Evolutionary conservation across 2,888 invertebrate genomes (phyloP).

Genomic region (Kryphioiulus occultus): DNA sequence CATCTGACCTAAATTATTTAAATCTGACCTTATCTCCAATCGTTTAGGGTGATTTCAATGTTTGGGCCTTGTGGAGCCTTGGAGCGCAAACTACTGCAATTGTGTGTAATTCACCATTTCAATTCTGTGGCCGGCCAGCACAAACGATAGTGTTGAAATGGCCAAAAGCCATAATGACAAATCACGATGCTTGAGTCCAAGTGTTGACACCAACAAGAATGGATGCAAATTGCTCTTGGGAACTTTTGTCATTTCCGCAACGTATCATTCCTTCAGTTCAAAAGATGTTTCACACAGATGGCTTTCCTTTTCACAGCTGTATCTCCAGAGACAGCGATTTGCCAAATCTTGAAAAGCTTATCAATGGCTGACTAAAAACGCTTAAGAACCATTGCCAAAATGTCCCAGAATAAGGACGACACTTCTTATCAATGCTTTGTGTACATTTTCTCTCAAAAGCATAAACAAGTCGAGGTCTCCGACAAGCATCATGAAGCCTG

Average conservation of each 20-base stretch:
- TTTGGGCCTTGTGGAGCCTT: not conserved
- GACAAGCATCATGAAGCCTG: too few relatives aligned
- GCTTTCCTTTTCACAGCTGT: not conserved
- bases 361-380: not conserved
- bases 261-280: not conserved
- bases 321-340: not conserved
- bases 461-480: not conserved
- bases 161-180: not conserved
- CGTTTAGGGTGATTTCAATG: not conserved
- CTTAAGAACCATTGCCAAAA: not conserved
- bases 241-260: not conserved
- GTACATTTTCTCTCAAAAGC: not conserved
- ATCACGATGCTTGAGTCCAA: not conserved
- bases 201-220: not conserved
- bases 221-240: conserved; percentile 5
- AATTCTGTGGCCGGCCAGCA: not conserved
- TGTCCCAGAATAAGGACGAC: not conserved
- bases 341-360: not conserved
- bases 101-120: not conserved
- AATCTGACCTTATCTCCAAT: not conserved
- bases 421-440: not conserved
- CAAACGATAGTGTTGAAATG: not conserved
- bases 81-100: not conserved
- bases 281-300: not conserved
- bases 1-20: too few relatives aligned